A percentile compares a stretch with the other conserved stretches of the same genome.
Conservation (phyloP, 2,113 vertebrate genomes). For the Oenanthe melanoleuca region DNA sequence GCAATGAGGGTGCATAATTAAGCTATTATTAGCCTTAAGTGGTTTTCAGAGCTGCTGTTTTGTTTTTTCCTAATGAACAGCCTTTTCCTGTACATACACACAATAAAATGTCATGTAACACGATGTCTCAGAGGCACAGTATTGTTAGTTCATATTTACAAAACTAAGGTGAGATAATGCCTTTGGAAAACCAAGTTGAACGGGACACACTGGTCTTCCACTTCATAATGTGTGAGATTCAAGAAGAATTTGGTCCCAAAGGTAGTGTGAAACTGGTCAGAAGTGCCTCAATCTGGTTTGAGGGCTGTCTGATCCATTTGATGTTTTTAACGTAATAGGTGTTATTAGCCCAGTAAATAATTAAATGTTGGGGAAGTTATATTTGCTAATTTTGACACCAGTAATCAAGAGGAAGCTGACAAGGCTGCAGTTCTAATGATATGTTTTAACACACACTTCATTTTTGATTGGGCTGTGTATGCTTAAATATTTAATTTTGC, state of each 20-base stretch:
- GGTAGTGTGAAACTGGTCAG: not conserved
- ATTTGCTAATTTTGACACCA: not conserved
- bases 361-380: not conserved
- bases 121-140: not conserved
- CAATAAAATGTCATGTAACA: not conserved
- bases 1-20: not conserved
- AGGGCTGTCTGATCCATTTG: not conserved
- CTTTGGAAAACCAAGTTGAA: not conserved
- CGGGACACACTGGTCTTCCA: not conserved
- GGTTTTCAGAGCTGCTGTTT: constrained; percentile 24
- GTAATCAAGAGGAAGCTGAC: not conserved
- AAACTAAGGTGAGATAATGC: not conserved
- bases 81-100: not conserved
- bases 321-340: not conserved
- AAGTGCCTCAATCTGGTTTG: not conserved
- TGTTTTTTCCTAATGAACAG: constrained; percentile 24
- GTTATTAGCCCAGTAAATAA: not conserved
- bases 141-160: not conserved
- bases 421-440: not conserved
- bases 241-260: not conserved
- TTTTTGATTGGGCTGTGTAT: not conserved
- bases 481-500: not conserved
- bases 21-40: constrained; percentile 12
- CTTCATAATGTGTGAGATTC: not conserved
- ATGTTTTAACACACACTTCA: not conserved